Percentiles rank a stretch among this genome's conserved stretches.
Conservation (phyloP, 1,140 invertebrate genomes). For the Vollenhovia emeryi region DNA sequence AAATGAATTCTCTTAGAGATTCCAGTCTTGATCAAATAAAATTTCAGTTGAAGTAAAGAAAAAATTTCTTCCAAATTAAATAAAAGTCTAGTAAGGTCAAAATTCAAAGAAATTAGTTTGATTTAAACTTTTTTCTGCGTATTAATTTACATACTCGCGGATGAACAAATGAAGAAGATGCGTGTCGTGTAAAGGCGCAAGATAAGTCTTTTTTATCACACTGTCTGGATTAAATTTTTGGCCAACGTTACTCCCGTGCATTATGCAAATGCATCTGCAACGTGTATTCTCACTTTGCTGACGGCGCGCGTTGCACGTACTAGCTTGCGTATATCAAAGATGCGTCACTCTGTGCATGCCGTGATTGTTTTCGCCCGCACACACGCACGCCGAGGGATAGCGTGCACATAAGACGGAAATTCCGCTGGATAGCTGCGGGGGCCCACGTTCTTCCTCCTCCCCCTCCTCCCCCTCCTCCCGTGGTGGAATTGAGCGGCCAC, state of each 20-base stretch:
- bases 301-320: neutral
- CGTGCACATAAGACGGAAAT: constrained; percentile 51
- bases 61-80: no score
- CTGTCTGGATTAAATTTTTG: neutral
- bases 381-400: constrained; percentile 17
- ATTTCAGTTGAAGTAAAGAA: no score
- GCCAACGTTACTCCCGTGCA: neutral
- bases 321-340: constrained; percentile 27
- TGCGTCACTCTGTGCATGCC: constrained; percentile 5
- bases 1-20: no score
- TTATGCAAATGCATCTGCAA: constrained; percentile 38
- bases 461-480: no score
- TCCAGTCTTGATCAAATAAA: no score
- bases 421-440: constrained; percentile 35
- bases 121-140: no score
- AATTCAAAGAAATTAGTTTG: no score
- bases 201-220: neutral
- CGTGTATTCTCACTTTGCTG: neutral
- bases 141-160: neutral
- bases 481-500: constrained; percentile 33
- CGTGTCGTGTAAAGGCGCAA: neutral
- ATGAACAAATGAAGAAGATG: neutral
- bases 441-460: constrained; percentile 44
- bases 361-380: constrained; percentile 34
- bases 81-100: no score